Evolutionary conservation across 2,888 invertebrate species (phyloP), one percentile per base, ranked within the genome.

Genomic region (Ptychoptera albimana): DNA sequence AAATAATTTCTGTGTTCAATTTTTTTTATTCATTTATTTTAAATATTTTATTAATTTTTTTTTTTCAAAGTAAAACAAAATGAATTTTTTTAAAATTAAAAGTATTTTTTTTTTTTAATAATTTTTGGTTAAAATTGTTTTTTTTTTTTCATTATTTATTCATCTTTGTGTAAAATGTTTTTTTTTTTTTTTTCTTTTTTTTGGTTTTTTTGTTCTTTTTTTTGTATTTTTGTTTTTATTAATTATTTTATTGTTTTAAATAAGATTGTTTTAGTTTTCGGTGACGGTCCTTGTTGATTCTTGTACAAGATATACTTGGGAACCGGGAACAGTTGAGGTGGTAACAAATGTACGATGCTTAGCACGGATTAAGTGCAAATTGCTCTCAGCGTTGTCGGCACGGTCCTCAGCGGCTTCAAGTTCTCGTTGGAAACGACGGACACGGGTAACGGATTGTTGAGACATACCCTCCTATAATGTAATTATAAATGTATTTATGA

Each of bases 261-360:
- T n/a, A n/a, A n/a, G n/a, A n/a, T n/a, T n/a, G n/a, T n/a, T 23
- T 23, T 23, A 23, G 23, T 23, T 23, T 48, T 50, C 50, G 46
- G 59, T 59, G 61, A 75, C 69, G 60, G 75, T 75, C 61, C 75
- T 66, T 59, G 49, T 81, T 65, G 82, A 79, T 71, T 87, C 87
- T 72, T 86, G 85, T 55, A 88, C 87, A 67, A 88, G 75, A 71
- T 87, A 87, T 58, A 88, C 86, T 71, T 85, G 85, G 61, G 87
- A 87, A 59, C 88, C 88, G 68, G 89, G 89, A 59, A 88, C 84
- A 57, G 85, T 79, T 67, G 84, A 86, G 67, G 89, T 88, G 74
- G 91, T 91, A 62, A 92, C 91, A 71, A 92, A 92, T 67, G 91
- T 88, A 74, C 94, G 91, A 75, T 94, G 94, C 76, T 96, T 94